Conservation (phyloP, 2,113 vertebrate species). For the Solenodon paradoxus region DNA sequence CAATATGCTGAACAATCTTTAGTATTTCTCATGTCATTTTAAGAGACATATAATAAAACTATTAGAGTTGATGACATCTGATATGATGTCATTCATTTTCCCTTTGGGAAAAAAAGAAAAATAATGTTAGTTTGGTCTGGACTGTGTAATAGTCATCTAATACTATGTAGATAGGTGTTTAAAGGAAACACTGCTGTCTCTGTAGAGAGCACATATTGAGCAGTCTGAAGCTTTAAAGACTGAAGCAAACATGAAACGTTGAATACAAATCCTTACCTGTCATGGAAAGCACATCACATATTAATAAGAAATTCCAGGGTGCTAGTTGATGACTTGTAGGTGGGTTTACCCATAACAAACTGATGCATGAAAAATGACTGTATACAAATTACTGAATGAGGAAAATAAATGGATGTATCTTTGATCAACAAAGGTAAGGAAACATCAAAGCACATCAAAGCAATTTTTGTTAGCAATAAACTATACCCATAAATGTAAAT, state of each 20-base stretch:
- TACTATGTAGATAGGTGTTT: too few species aligned
- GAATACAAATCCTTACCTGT: neutral
- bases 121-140: too few species aligned
- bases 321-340: neutral
- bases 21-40: neutral
- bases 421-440: conserved; percentile 33
- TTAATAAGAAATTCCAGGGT: rapidly evolving
- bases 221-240: neutral
- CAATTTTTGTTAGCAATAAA: conserved; percentile 23
- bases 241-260: neutral
- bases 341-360: neutral
- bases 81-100: neutral
- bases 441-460: too few species aligned
- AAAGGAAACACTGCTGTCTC: neutral
- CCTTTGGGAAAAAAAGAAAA: neutral
- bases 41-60: neutral
- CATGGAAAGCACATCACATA: rapidly evolving
- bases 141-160: too few species aligned
- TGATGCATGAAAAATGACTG: neutral
- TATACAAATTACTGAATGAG: neutral
- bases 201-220: rapidly evolving
- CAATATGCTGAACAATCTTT: neutral
- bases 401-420: conserved; percentile 11
- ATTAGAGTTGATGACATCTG: neutral
- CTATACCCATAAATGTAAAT: neutral